Evolutionary conservation across 2,113 vertebrate species (phyloP).

Genomic region (Rhagologus leucostigma): DNA sequence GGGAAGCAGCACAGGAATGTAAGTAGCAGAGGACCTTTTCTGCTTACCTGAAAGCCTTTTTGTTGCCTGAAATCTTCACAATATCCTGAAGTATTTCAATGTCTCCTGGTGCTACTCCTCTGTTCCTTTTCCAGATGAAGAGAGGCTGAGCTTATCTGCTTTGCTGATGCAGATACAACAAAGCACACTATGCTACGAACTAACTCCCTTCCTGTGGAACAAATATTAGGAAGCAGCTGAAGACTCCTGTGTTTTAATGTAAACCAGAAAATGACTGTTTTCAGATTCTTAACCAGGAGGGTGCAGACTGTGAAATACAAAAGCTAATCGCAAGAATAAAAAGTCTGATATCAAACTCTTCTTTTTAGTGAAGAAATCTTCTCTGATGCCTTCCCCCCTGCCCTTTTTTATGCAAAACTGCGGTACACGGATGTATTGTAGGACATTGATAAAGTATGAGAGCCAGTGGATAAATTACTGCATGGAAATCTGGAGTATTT

Average conservation of each 20-base stretch:
- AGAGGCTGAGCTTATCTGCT: neutral
- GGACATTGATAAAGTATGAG: neutral
- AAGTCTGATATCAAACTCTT: neutral
- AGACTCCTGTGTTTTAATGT: neutral
- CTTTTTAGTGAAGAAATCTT: neutral
- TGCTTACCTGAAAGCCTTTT: neutral
- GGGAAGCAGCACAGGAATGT: neutral
- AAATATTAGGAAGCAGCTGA: conserved; percentile 52
- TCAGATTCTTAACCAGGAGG: neutral
- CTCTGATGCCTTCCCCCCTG: neutral
- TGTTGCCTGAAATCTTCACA: neutral
- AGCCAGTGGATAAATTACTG: neutral
- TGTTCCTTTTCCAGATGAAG: neutral
- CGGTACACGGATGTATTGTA: neutral
- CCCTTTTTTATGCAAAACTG: neutral
- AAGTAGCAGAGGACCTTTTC: neutral
- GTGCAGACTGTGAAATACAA: neutral
- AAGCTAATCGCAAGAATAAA: neutral
- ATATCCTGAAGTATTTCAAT: neutral
- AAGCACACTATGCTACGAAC: neutral
- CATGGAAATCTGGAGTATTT: neutral
- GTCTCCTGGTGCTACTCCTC: neutral
- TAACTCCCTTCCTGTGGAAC: conserved; percentile 55
- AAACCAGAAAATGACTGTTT: neutral
- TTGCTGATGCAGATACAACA: neutral